Evolutionary conservation across 2,797 vertebrate species (phyloP).

Genomic region (Mormyrops attenuatus): DNA sequence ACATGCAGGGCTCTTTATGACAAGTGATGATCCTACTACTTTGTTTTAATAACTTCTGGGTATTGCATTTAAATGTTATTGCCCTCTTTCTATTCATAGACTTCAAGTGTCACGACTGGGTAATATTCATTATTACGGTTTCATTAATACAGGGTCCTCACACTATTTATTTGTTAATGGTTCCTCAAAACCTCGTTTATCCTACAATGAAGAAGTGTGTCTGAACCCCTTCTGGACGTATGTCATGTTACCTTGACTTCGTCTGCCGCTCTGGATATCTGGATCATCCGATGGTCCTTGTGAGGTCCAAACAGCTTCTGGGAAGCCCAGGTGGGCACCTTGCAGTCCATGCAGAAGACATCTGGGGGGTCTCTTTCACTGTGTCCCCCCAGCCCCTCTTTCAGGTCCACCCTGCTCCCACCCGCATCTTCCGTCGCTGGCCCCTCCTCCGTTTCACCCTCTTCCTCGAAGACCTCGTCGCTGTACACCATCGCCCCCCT

Average conservation of each 20-base stretch:
- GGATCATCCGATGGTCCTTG: slow-evolving; percentile 55
- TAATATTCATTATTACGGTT: background rate
- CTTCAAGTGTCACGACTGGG: background rate
- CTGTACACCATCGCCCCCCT: background rate
- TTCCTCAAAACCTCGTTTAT: background rate
- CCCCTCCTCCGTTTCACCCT: background rate
- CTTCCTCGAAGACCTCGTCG: slow-evolving; percentile 48
- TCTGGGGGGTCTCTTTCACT: slow-evolving; percentile 47
- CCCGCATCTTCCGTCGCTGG: background rate
- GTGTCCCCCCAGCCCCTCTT: slow-evolving; percentile 38
- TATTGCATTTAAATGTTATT: background rate
- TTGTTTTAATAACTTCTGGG: background rate
- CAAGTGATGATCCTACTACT: background rate
- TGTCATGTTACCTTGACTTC: slow-evolving; percentile 57
- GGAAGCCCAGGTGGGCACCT: slow-evolving; percentile 47
- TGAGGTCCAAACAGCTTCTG: slow-evolving; percentile 50
- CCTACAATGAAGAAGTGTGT: background rate
- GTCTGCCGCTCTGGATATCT: slow-evolving; percentile 49
- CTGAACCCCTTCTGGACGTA: background rate
- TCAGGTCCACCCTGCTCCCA: slow-evolving; percentile 27
- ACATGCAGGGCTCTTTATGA: background rate
- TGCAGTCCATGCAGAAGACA: slow-evolving; percentile 67
- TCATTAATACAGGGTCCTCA: background rate
- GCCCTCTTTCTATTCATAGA: background rate
- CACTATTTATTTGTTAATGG: background rate